These are phyloP conservation scores for Parasteatoda lunata DNA, from an alignment of 2,888 invertebrate genomes.

Conservation along the genomic window DNA sequence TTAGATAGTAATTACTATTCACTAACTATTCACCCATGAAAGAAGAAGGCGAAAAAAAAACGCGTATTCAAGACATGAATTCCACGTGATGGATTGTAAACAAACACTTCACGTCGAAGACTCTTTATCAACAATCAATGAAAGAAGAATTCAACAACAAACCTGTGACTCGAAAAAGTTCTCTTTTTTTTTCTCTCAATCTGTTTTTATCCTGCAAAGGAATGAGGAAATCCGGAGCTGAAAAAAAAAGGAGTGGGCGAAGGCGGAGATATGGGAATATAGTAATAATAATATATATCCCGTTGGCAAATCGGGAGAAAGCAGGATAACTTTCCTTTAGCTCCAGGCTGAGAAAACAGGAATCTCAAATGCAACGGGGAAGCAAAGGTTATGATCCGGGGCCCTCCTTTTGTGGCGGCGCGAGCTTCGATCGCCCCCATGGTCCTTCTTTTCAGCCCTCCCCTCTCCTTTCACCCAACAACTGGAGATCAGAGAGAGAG, in stretches of 20 bases:
- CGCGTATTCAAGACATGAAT: no score
- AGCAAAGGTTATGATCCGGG: constrained; percentile 63
- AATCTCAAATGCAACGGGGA: constrained; percentile 50
- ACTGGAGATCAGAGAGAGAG: not conserved
- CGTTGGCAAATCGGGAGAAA: constrained; percentile 36
- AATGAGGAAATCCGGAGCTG: constrained; percentile 2
- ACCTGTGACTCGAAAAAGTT: constrained; percentile 17
- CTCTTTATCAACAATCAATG: not conserved
- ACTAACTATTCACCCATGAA: no score
- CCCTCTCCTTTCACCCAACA: constrained; percentile 10
- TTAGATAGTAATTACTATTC: no score
- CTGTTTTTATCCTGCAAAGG: not conserved
- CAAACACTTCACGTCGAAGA: not conserved
- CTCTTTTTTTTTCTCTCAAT: not conserved
- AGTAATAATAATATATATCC: constrained; percentile 40
- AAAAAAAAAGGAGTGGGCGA: not conserved
- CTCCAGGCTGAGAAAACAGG: constrained; percentile 57
- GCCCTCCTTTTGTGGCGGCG: constrained; percentile 56
- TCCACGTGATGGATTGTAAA: not conserved
- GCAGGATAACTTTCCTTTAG: constrained; percentile 43
- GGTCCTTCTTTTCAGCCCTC: constrained; percentile 10
- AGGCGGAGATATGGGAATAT: constrained; percentile 18
- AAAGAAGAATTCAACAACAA: constrained; percentile 18
- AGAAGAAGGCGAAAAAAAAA: no score
- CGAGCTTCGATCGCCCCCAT: constrained; percentile 42